Conservation (phyloP, 2,797 vertebrate species). For the Scyliorhinus canicula region DNA sequence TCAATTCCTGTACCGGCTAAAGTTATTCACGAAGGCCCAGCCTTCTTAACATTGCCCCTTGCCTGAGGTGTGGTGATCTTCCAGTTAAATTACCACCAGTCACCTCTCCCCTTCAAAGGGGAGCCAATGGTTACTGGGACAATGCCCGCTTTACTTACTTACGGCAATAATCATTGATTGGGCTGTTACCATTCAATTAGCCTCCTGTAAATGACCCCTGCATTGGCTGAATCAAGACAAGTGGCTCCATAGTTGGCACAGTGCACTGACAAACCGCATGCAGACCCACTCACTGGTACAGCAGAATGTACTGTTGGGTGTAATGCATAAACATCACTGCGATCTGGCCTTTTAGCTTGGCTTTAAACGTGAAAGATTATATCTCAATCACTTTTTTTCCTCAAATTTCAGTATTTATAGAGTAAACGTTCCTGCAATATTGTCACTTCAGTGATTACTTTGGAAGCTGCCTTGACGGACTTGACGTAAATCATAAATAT, state of each 20-base stretch:
- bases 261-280: not conserved
- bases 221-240: not conserved
- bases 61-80: too few species aligned
- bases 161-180: not conserved
- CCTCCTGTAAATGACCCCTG: not conserved
- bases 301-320: not conserved
- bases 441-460: slow-evolving; percentile 6
- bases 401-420: not conserved
- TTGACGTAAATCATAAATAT: not conserved
- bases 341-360: not conserved
- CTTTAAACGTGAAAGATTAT: not conserved
- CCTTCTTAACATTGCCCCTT: too few species aligned
- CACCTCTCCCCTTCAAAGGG: too few species aligned
- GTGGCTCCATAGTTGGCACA: not conserved
- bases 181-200: not conserved
- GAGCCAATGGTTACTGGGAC: too few species aligned
- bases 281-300: not conserved
- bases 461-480: not conserved
- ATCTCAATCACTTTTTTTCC: not conserved
- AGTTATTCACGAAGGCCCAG: too few species aligned
- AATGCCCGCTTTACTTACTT: too few species aligned
- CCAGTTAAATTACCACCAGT: too few species aligned
- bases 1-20: too few species aligned
- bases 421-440: not conserved
- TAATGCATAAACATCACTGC: not conserved